Conservation (phyloP, 2,888 invertebrate genomes). For the Syritta pipiens region DNA sequence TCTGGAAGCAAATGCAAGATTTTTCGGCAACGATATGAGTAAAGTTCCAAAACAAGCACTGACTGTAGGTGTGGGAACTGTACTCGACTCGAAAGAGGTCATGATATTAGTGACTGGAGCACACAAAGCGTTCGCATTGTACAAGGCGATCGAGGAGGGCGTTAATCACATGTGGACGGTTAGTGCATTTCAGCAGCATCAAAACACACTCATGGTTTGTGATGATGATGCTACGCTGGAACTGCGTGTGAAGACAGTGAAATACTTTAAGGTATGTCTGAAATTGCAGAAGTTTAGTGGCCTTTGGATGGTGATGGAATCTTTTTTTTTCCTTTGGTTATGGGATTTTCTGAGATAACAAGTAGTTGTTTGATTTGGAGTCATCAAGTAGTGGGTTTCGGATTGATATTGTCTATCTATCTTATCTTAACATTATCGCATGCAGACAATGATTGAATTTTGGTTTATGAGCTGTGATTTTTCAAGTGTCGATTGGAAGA, state of each 20-base stretch:
- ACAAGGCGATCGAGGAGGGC: slow-evolving; percentile 99
- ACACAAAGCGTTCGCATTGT: slow-evolving; percentile 97
- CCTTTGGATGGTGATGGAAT: no score
- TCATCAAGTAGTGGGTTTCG: no score
- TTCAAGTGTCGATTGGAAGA: no score
- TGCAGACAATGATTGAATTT: no score
- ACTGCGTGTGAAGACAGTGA: slow-evolving; percentile 97
- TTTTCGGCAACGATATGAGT: slow-evolving; percentile 95
- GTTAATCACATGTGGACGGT: slow-evolving; percentile 99
- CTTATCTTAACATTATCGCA: no score
- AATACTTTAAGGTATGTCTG: slow-evolving; percentile 94
- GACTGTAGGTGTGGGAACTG: slow-evolving; percentile 99
- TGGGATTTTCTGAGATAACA: no score
- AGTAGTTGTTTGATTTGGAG: no score
- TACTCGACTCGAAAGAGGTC: slow-evolving; percentile 98
- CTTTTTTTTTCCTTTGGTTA: no score
- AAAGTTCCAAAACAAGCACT: slow-evolving; percentile 97
- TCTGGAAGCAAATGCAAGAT: slow-evolving; percentile 97
- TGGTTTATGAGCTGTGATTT: no score
- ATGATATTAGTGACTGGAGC: slow-evolving; percentile 98
- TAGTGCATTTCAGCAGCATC: slow-evolving; percentile 98
- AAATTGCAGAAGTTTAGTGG: no score
- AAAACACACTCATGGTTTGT: slow-evolving; percentile 94
- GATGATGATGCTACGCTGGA: slow-evolving; percentile 99
- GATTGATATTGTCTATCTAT: no score